phyloP scores from a whole-genome alignment of 2,113 vertebrate species.

The Paedocypris sp. region DNA sequence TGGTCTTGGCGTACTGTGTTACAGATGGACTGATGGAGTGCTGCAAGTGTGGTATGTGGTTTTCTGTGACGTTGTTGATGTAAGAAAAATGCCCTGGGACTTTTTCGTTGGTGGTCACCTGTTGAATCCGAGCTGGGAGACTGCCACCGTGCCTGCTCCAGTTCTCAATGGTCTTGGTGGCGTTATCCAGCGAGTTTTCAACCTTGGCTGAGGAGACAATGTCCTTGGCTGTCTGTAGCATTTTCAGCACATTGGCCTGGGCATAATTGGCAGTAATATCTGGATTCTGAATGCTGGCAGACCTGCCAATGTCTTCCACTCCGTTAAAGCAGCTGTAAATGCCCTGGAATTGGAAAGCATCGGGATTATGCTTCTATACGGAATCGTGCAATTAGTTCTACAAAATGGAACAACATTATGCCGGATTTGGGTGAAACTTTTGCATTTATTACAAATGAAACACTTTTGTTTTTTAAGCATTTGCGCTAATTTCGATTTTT shows the following conservation, averaged over 20 bases:
- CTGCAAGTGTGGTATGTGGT: constrained; percentile 42
- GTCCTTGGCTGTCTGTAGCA: constrained; percentile 89
- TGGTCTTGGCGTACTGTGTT: constrained; percentile 37
- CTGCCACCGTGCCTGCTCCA: constrained; percentile 70
- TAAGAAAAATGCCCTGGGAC: constrained; percentile 50
- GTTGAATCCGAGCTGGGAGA: constrained; percentile 55
- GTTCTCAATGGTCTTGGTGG: constrained; percentile 82
- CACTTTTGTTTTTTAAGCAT: too few species aligned
- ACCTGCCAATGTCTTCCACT: constrained; percentile 74
- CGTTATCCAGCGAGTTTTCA: constrained; percentile 80
- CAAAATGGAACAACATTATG: too few species aligned
- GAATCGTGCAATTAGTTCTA: not conserved
- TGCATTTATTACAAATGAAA: too few species aligned
- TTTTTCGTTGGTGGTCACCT: constrained; percentile 45
- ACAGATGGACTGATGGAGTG: constrained; percentile 45
- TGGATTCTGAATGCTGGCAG: constrained; percentile 61
- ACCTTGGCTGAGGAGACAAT: constrained; percentile 83
- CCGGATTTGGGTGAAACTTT: too few species aligned
- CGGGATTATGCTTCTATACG: not conserved
- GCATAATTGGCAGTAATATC: constrained; percentile 80
- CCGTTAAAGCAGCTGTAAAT: constrained; percentile 96
- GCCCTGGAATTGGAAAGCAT: constrained; percentile 58
- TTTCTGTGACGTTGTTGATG: constrained; percentile 43
- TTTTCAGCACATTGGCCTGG: constrained; percentile 88
- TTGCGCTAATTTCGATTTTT: too few species aligned